Base-by-base conservation (phyloP, 2,888 invertebrate genomes). In the Nemotelus nigrinus region DNA sequence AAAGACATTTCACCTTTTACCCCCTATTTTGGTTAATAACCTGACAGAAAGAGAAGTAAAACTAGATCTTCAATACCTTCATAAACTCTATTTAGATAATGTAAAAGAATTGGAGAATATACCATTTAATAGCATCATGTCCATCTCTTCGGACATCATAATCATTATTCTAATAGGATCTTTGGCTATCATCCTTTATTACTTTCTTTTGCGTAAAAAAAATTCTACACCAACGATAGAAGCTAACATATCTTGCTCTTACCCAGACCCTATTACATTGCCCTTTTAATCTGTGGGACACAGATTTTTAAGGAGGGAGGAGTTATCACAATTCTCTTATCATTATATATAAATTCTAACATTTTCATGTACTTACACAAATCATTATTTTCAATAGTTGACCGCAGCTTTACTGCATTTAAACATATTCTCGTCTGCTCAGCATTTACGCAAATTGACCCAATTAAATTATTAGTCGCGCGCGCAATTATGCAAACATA, bases 1-100 rank as follows among this genome's bases (percentile, higher is more conserved):
- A 41, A 58, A 57, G 57, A 39, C 25, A 39, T 71, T 67, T 58
- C 70, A 77, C 65, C 55, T 78, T 45, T 58, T 75, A 8, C 78
- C 78, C n/a, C 68, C 75, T 2, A 50, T 75, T 10, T 45, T 75
- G 2, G 44, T 72, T 45, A 2, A 10, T 4, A 71, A 77, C 41
- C 39, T 77, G 43, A 77, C 68, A 41, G 41, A 45, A 53, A 77
- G 57, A 44, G 67, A 77, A n/a, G 7, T 77, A 8, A 68, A 68
- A 60, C 8, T 77, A 47, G 60, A 77, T 58, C 47, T 77, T 4
- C 47, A 77, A 77, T 77, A 67, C 65, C 45, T 77, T 4, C 77
- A 68, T 57, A 70, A 77, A 60, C 48, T 77, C 7, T 70, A 77
- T 60, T 43, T 68, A 43, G 7, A 57, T 44, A 50, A 70, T 43